Evolutionary conservation across 1,140 invertebrate species (phyloP).

Genomic region (Gryllus bimaculatus): DNA sequence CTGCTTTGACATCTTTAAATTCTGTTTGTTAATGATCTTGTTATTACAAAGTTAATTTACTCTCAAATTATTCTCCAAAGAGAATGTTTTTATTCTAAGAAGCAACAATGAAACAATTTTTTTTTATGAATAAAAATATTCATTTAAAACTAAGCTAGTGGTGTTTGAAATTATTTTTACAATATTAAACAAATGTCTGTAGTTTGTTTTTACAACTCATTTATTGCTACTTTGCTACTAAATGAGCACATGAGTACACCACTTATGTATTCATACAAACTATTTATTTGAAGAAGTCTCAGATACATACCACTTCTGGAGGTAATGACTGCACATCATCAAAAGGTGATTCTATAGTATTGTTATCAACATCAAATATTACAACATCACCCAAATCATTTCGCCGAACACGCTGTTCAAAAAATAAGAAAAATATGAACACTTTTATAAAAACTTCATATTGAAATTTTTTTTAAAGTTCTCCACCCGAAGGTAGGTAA

Average conservation of each 20-base stretch:
- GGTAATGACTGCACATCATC: constrained; percentile 80
- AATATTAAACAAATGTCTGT: no score
- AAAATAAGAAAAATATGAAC: constrained; percentile 14
- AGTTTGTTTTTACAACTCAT: no score
- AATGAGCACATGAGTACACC: no score
- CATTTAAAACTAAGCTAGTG: no score
- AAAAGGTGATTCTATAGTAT: constrained; percentile 74
- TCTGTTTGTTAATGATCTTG: background rate
- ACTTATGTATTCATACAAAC: no score
- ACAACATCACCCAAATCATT: constrained; percentile 84
- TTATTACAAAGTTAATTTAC: background rate
- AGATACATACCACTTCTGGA: constrained; percentile 59
- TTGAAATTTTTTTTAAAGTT: constrained; percentile 36
- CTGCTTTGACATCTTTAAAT: background rate
- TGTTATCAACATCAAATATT: constrained; percentile 81
- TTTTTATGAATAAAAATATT: no score
- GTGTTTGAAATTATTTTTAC: no score
- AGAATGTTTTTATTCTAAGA: no score
- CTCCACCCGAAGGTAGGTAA: background rate
- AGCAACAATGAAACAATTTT: no score
- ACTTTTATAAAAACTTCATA: background rate
- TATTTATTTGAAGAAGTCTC: no score
- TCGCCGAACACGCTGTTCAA: constrained; percentile 53
- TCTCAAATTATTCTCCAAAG: background rate
- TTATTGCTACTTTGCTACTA: no score